A percentile compares a stretch with the other conserved stretches of the same genome.
phyloP scores from a whole-genome alignment of 2,113 vertebrate species.

The Dipodomys merriami region DNA sequence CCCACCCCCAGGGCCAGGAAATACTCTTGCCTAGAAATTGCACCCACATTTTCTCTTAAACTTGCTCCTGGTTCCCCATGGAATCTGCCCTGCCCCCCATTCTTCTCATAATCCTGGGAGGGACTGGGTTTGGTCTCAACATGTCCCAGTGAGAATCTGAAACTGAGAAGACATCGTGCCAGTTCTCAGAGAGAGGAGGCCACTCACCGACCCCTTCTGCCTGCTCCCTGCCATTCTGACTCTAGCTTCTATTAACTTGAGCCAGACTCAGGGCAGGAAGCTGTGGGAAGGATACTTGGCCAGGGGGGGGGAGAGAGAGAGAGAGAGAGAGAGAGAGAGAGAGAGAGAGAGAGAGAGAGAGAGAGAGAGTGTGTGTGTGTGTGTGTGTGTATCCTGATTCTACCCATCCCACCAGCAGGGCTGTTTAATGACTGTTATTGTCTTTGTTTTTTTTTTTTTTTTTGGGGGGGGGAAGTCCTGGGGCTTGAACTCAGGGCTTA shows the following conservation, averaged over 20 bases:
- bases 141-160: slow-evolving; percentile 25
- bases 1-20: neutral
- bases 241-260: slow-evolving; percentile 6
- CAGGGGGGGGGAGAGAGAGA: too few species aligned
- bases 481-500: too few species aligned
- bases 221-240: neutral
- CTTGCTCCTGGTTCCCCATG: neutral
- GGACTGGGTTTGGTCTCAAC: slow-evolving; percentile 50
- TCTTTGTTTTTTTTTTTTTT: too few species aligned
- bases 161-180: neutral
- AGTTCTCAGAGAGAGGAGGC: neutral
- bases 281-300: neutral
- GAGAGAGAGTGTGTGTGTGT: too few species aligned
- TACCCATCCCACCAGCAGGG: slow-evolving; percentile 85
- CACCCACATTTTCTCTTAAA: neutral
- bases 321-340: too few species aligned
- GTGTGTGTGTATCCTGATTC: neutral
- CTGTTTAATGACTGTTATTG: slow-evolving; percentile 83
- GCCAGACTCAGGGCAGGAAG: slow-evolving; percentile 27
- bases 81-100: neutral
- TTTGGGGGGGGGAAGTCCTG: too few species aligned
- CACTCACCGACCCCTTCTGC: neutral
- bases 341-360: too few species aligned
- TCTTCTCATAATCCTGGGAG: slow-evolving; percentile 55
- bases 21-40: neutral